Evolutionary conservation across 2,113 vertebrate genomes (phyloP).

Genomic region (Girardinichthys multiradiatus): DNA sequence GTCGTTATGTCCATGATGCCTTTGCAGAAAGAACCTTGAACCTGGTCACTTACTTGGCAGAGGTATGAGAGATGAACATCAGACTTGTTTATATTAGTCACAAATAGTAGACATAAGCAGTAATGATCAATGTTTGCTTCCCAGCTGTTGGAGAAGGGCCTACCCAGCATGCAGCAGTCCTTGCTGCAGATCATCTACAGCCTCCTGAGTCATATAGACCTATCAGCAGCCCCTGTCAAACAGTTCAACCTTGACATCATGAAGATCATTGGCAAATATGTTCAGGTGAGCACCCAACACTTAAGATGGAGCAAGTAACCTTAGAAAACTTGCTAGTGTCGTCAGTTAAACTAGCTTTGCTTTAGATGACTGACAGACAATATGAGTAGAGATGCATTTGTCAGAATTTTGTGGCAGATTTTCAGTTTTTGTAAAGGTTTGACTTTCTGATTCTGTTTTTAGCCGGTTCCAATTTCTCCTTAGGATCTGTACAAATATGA

Average conservation of each 20-base stretch:
- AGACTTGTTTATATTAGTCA: background rate
- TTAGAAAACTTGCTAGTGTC: background rate
- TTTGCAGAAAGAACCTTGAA: conserved; percentile 94
- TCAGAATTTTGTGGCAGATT: background rate
- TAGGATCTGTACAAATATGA: background rate
- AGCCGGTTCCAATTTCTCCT: background rate
- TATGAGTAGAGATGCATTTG: background rate
- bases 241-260: conserved; percentile 99
- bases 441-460: background rate
- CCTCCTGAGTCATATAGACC: conserved; percentile 94
- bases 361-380: too few species aligned
- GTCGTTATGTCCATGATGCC: conserved; percentile 94
- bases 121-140: conserved; percentile 13
- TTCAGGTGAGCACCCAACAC: conserved; percentile 85
- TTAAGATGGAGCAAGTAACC: background rate
- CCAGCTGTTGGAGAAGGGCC: conserved; percentile 94
- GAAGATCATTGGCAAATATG: conserved; percentile 98
- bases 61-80: conserved; percentile 78
- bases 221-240: conserved; percentile 93
- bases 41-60: conserved; percentile 95
- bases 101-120: background rate
- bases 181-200: conserved; percentile 96
- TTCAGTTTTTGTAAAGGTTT: background rate
- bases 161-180: conserved; percentile 96
- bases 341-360: too few species aligned